Percentiles rank a stretch among this genome's conserved stretches.
These are phyloP conservation scores for Nemotelus nigrinus DNA, from an alignment of 2,888 invertebrate genomes.

Conservation along the genomic window DNA sequence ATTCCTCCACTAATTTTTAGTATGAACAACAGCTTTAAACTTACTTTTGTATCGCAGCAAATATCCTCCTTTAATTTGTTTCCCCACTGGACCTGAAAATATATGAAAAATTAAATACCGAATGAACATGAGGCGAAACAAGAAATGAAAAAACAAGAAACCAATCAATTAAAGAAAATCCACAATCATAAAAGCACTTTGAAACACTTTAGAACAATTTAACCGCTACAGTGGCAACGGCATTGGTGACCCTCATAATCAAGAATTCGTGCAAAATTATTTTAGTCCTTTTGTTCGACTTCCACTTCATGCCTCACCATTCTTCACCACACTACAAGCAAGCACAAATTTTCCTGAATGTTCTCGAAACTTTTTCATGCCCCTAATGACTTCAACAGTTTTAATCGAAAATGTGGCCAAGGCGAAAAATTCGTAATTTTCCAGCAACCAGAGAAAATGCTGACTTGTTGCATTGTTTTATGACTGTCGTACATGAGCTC, in stretches of 20 bases:
- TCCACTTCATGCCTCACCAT: not conserved
- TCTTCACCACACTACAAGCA: not conserved
- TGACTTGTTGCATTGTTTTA: not conserved
- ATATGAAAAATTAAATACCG: not conserved
- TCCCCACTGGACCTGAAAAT: slow-evolving; percentile 71
- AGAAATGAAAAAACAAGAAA: not conserved
- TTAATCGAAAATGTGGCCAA: slow-evolving; percentile 24
- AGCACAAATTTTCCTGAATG: slow-evolving; percentile 38
- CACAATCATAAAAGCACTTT: slow-evolving; percentile 36
- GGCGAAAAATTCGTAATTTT: not conserved
- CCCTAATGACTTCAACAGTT: slow-evolving; percentile 20
- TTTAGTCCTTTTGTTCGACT: slow-evolving; percentile 16
- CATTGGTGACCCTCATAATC: slow-evolving; percentile 5
- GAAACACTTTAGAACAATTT: slow-evolving; percentile 26
- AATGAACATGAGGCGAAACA: not conserved
- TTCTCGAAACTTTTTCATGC: slow-evolving; percentile 34
- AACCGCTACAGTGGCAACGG: not conserved
- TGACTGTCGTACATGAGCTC: too few species aligned
- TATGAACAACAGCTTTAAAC: slow-evolving; percentile 59
- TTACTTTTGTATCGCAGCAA: slow-evolving; percentile 81
- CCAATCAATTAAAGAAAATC: slow-evolving; percentile 23
- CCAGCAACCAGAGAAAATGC: not conserved
- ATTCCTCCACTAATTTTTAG: too few species aligned
- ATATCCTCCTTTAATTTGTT: slow-evolving; percentile 80
- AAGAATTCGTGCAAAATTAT: slow-evolving; percentile 4